Evolutionary conservation across 2,888 invertebrate species (phyloP).

Genomic region (Andrena camellia): DNA sequence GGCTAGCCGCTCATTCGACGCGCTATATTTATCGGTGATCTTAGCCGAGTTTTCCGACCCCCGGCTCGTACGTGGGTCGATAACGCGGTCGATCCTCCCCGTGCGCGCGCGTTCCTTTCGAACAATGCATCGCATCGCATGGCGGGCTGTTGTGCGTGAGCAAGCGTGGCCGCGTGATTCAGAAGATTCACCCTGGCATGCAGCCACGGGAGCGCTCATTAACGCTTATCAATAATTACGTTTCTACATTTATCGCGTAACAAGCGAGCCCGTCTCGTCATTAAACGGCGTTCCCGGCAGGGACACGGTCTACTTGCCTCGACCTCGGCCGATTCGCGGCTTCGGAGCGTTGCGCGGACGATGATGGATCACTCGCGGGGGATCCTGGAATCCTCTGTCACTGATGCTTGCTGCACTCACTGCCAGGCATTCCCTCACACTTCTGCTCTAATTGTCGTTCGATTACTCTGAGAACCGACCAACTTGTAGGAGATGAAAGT

Average conservation of each 20-base stretch:
- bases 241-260: conserved; percentile 83
- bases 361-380: conserved; percentile 21
- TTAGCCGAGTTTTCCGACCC: conserved; percentile 79
- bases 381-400: conserved; percentile 5
- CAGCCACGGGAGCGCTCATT: conserved; percentile 78
- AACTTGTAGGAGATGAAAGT: background rate
- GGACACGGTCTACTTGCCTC: conserved; percentile 79
- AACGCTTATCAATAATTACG: conserved; percentile 84
- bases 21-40: conserved; percentile 81
- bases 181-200: conserved; percentile 75
- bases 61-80: conserved; percentile 59
- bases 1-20: conserved; percentile 74
- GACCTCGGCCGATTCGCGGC: conserved; percentile 48
- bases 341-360: conserved; percentile 17
- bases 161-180: conserved; percentile 79
- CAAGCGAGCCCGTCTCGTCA: conserved; percentile 81
- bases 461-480: background rate
- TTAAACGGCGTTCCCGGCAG: conserved; percentile 76
- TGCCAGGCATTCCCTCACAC: background rate
- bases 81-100: conserved; percentile 61
- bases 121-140: conserved; percentile 56
- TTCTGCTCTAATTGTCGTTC: background rate
- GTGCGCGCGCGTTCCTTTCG: conserved; percentile 35
- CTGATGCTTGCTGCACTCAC: background rate
- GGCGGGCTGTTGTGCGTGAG: conserved; percentile 78